Conservation (phyloP, 2,888 invertebrate genomes). For the Lomographa bimaculata region DNA sequence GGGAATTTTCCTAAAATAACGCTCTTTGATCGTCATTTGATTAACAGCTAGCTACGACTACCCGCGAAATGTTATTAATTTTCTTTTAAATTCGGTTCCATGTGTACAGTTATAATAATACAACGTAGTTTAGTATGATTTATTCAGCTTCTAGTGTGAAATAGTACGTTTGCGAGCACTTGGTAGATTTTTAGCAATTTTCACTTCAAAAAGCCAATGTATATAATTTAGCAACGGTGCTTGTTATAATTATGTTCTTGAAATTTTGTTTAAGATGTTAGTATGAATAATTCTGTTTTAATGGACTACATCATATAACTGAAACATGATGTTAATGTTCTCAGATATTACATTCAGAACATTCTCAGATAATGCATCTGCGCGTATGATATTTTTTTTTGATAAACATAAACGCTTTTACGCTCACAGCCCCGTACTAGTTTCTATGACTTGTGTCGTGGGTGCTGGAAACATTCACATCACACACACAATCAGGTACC, state of each 20-base stretch:
- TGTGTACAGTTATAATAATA: slow-evolving; percentile 50
- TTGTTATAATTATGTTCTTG: slow-evolving; percentile 13
- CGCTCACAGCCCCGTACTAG: too few relatives aligned
- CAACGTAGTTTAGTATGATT: slow-evolving; percentile 62
- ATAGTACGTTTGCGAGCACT: slow-evolving; percentile 43
- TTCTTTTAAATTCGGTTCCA: slow-evolving; percentile 69
- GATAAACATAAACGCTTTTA: too few relatives aligned
- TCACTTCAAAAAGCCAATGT: slow-evolving; percentile 35
- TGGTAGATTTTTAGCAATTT: slow-evolving; percentile 41
- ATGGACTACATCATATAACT: background rate
- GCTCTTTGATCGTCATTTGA: slow-evolving; percentile 77
- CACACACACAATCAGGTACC: too few relatives aligned
- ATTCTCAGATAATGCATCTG: too few relatives aligned
- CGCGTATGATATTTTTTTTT: too few relatives aligned
- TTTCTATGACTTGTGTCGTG: too few relatives aligned
- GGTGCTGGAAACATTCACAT: too few relatives aligned
- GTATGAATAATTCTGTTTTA: slow-evolving; percentile 9
- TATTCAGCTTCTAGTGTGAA: slow-evolving; percentile 45
- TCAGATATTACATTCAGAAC: too few relatives aligned
- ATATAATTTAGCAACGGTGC: slow-evolving; percentile 38
- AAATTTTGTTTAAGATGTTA: slow-evolving; percentile 17
- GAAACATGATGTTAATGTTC: too few relatives aligned
- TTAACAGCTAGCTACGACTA: slow-evolving; percentile 69
- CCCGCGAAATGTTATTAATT: slow-evolving; percentile 76
- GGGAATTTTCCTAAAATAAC: slow-evolving; percentile 75